Percentiles rank a stretch among this genome's conserved stretches.
These are phyloP conservation scores for Platichthys stellatus DNA, from an alignment of 2,113 vertebrate species.

Conservation along the genomic window DNA sequence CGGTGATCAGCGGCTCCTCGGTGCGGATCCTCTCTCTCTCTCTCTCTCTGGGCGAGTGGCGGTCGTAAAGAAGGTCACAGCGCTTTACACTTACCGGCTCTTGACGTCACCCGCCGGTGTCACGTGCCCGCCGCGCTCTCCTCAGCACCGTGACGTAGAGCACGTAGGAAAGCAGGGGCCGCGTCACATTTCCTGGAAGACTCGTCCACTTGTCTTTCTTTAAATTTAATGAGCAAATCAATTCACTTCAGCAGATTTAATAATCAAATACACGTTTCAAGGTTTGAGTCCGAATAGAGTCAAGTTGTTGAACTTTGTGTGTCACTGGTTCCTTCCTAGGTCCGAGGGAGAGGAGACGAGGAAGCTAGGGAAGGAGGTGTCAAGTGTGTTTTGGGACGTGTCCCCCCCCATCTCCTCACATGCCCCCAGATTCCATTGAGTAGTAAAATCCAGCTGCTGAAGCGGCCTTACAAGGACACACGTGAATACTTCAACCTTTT, in stretches of 20 bases:
- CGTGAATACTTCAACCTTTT: not conserved
- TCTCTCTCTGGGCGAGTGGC: not conserved
- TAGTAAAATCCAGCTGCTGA: not conserved
- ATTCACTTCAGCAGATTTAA: too few relatives aligned
- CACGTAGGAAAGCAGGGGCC: not conserved
- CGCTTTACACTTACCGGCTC: constrained; percentile 53
- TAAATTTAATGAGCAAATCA: too few relatives aligned
- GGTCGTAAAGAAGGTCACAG: constrained; percentile 73
- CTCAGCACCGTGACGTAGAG: not conserved
- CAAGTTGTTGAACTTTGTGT: too few relatives aligned
- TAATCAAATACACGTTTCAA: too few relatives aligned
- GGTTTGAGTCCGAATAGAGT: too few relatives aligned
- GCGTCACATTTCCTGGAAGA: not conserved
- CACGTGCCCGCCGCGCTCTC: constrained; percentile 30
- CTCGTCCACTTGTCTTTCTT: too few relatives aligned
- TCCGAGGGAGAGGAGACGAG: not conserved
- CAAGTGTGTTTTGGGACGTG: not conserved
- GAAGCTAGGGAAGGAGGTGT: not conserved
- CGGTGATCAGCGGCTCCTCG: too few relatives aligned
- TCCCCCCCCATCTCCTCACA: not conserved
- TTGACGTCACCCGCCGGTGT: constrained; percentile 58
- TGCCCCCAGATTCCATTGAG: not conserved
- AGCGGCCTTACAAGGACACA: constrained; percentile 10
- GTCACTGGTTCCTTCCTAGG: not conserved
- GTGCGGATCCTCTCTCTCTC: too few relatives aligned